These are phyloP conservation scores for Xestia sexstrigata DNA, from an alignment of 2,888 invertebrate genomes.

Conservation along the genomic window DNA sequence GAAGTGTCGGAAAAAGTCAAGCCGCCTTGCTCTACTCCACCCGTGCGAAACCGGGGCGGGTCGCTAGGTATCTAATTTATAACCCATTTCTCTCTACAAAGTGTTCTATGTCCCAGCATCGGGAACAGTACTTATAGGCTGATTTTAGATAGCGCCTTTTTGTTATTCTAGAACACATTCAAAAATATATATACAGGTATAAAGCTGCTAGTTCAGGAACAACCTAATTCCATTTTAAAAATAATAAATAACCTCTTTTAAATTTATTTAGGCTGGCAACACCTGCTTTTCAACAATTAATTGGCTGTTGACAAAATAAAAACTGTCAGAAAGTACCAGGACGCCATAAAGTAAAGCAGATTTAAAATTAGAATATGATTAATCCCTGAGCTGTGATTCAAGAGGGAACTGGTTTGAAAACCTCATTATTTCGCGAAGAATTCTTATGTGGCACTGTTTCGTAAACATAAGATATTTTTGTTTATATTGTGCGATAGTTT, in stretches of 20 bases:
- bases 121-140: background rate
- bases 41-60: no score
- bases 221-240: conserved; percentile 32
- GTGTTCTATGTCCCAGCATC: background rate
- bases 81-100: background rate
- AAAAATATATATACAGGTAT: conserved; percentile 16
- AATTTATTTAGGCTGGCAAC: conserved; percentile 34
- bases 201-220: conserved; percentile 2
- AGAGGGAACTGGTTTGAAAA: conserved; percentile 49
- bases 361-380: conserved; percentile 52
- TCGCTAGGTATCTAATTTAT: no score
- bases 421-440: conserved; percentile 53
- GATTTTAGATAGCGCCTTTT: background rate
- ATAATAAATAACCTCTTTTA: conserved; percentile 18
- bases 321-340: conserved; percentile 35
- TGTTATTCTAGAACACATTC: background rate
- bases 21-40: no score
- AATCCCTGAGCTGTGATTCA: conserved; percentile 38
- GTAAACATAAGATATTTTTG: conserved; percentile 55
- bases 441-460: conserved; percentile 53
- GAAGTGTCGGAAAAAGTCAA: no score
- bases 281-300: conserved; percentile 52
- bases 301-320: conserved; percentile 54
- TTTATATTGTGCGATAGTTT: conserved; percentile 45
- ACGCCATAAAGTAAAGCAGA: conserved; percentile 24